Evolutionary conservation across 1,140 invertebrate species (phyloP).

Genomic region (Drosophila pallidifrons): DNA sequence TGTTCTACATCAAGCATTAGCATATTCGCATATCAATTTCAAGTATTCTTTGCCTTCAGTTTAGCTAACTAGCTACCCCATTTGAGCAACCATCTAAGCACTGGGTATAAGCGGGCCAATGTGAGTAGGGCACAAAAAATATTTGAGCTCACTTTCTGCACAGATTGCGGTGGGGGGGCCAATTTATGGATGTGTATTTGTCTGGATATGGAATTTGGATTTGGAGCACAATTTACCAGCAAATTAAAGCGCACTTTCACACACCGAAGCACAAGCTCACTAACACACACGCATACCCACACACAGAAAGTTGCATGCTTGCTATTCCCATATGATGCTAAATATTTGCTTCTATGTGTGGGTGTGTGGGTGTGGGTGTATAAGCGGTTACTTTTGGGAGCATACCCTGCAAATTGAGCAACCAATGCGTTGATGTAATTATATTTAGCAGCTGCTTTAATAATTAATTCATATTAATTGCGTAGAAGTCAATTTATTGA

Average conservation of each 20-base stretch:
- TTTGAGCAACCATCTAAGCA: not conserved
- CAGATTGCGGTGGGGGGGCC: constrained; percentile 2
- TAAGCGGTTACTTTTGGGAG: not conserved
- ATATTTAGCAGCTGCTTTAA: not conserved
- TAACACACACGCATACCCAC: not conserved
- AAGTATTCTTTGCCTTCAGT: too few species aligned
- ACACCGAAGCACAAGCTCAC: constrained; percentile 35
- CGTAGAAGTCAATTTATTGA: not conserved
- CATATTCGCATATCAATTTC: too few species aligned
- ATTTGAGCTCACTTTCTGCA: constrained; percentile 29
- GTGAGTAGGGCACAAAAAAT: constrained; percentile 34
- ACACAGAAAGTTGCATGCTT: not conserved
- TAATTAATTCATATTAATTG: not conserved
- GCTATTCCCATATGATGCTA: constrained; percentile 9
- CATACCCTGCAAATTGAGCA: constrained; percentile 7
- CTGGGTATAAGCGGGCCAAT: constrained; percentile 27
- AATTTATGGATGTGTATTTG: constrained; percentile 50
- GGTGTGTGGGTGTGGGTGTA: not conserved
- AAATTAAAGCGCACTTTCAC: constrained; percentile 72
- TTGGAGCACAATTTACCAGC: constrained; percentile 79
- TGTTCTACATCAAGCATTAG: too few species aligned
- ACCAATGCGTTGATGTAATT: not conserved
- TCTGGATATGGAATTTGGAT: constrained; percentile 59
- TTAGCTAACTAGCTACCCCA: not conserved
- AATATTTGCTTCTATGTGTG: not conserved